A percentile compares a stretch with the other conserved stretches of the same genome.
These are phyloP conservation scores for Tortricodes alternella DNA, from an alignment of 2,888 invertebrate genomes.

Conservation along the genomic window DNA sequence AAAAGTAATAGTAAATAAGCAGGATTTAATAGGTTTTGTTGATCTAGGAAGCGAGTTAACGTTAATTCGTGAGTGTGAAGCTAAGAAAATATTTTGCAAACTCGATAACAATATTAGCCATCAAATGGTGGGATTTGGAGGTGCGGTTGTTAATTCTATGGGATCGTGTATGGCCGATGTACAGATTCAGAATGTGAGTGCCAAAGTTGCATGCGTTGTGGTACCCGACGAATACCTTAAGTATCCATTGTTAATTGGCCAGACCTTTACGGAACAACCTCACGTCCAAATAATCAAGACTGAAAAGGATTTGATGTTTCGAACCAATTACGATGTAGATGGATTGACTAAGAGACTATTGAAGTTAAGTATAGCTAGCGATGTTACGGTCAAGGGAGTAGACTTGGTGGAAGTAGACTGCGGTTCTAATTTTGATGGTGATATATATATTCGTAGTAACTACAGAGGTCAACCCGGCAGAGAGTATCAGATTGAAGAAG, in stretches of 20 bases:
- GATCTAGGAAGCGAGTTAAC: constrained; percentile 23
- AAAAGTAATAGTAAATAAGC: neutral
- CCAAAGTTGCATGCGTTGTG: neutral
- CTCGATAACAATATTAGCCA: neutral
- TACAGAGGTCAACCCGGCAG: too few relatives aligned
- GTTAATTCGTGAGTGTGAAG: neutral
- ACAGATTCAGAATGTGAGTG: neutral
- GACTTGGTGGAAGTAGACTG: too few relatives aligned
- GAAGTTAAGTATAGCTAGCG: too few relatives aligned
- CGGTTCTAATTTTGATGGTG: too few relatives aligned
- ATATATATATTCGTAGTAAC: too few relatives aligned
- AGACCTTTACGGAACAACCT: too few relatives aligned
- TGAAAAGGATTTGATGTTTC: too few relatives aligned
- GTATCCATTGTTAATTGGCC: neutral
- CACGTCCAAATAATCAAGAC: too few relatives aligned
- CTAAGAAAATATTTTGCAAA: neutral
- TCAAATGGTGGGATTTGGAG: constrained; percentile 7
- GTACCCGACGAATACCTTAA: neutral
- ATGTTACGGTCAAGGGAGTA: too few relatives aligned
- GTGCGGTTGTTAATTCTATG: neutral
- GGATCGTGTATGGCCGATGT: neutral
- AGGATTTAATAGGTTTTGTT: neutral
- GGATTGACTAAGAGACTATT: too few relatives aligned
- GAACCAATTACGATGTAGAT: too few relatives aligned
- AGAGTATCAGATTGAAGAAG: too few relatives aligned